Conservation (phyloP, 2,888 invertebrate species). For the Macrophya alboannulata region DNA sequence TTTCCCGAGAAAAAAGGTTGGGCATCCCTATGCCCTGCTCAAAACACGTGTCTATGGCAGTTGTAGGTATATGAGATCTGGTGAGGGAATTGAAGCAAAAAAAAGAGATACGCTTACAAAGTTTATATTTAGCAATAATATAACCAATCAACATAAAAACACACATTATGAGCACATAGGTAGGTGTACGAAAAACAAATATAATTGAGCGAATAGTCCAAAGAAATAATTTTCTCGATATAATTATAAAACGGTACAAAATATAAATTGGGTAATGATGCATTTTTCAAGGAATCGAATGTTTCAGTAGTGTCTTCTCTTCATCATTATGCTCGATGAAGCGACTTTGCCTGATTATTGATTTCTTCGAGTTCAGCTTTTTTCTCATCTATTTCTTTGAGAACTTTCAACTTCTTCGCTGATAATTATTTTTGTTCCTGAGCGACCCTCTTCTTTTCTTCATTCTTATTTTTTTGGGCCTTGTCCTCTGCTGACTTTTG, state of each 20-base stretch:
- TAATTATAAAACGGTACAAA: constrained; percentile 6
- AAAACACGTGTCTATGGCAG: too few species aligned
- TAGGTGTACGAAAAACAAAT: not conserved
- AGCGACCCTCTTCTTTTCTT: constrained; percentile 15
- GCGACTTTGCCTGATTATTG: constrained; percentile 26
- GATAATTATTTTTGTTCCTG: constrained; percentile 1
- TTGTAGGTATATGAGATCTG: not conserved
- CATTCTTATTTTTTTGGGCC: constrained; percentile 1
- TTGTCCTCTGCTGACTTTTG: constrained; percentile 20
- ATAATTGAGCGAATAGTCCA: constrained; percentile 9
- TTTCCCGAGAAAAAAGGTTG: not conserved
- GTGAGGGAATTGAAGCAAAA: not conserved
- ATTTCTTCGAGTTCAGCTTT: constrained; percentile 28
- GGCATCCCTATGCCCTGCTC: too few species aligned
- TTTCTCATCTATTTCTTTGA: constrained; percentile 28
- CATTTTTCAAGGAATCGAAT: not conserved
- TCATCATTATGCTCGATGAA: constrained; percentile 9
- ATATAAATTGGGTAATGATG: not conserved
- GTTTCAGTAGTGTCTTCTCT: not conserved
- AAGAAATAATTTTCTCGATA: not conserved
- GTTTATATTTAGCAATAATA: not conserved
- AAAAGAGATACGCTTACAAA: not conserved
- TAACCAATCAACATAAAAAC: not conserved
- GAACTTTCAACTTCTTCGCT: constrained; percentile 22
- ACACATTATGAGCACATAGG: constrained; percentile 15